Evolutionary conservation across 2,113 vertebrate genomes (phyloP), one percentile per base, ranked within the genome.

Genomic region (Trachemys scripta): DNA sequence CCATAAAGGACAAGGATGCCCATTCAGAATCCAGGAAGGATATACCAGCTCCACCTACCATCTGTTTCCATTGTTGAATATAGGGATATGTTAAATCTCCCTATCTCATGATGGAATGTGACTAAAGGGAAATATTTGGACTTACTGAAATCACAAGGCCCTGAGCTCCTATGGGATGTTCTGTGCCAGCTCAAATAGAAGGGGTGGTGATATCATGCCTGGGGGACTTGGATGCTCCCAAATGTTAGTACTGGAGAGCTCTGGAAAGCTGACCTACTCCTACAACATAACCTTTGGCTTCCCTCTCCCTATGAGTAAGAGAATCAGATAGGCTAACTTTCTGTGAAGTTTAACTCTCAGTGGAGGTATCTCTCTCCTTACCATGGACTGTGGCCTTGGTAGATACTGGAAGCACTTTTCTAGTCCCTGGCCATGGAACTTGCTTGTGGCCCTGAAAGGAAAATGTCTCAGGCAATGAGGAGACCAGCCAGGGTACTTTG

Each of bases 391-490:
- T 24, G 11, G 72, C 22, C 24, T 76, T 76, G 22, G 12, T 85
- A 51, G 50, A 38, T 25, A 8, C 11, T 92, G 10, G 20, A 13
- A 79, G 12, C 84, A 11, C 31, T 81, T 51, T n/a, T 12, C 62
- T 35, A 42, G 1, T 29, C 24, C 54, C 22, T 13, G 83, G 13
- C 17, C 29, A n/a, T 8, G 11, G 29, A 22, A 9, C 5, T 88
- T 14, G 2, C 54, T 88, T 42, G 38, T 87, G 45, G 31, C 85
- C 80, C 51, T 85, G 51, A 62, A 85, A 69, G 27, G 22, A 80
- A 16, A 87, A 25, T 0, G 0, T 10, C 16, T 82, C 12, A 1
- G 16, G n/a, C n/a, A 80, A 65, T 19, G 84, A 47, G 50, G 47
- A 76, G 14, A 47, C 8, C 38, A 19, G 56, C 10, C 11, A 31